Evolutionary conservation across 2,888 invertebrate species (phyloP), one percentile per base, ranked within the genome.

Genomic region (Helobdella robusta): DNA sequence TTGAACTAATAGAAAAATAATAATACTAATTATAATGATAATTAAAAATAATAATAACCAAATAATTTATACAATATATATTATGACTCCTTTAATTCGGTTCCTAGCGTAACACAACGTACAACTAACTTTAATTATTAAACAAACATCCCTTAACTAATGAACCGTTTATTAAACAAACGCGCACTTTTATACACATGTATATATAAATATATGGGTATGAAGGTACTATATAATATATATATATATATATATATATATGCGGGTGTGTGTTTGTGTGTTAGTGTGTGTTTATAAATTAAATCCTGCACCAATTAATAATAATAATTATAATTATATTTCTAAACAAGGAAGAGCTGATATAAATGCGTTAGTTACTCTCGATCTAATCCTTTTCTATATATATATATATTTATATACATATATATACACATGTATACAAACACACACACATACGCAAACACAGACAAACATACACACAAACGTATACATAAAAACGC

Each of bases 381-480:
- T 11, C 44, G 44, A n/a, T 11, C 44, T 40, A 11, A 15, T n/a
- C 44, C 44, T 11, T 40, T n/a, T 15, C 11, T 40, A 62, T 25
- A 60, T 64, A 32, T 18, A 32, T 60, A 64, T 28, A 61, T 64
- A 62, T 62, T 18, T 11, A 64, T 32, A 64, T 34, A 64, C 36
- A 64, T 34, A 64, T 34, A 61, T 61, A 64, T 34, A 64, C 46
- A 64, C 40, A 61, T 61, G 61, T 4, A 61, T 54, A 61, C 28
- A 61, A 20, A 61, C 34, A 61, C n/a, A 61, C 34, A 61, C 28
- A 61, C 34, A 59, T 20, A 59, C 32, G 30, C 25, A 59, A 15
- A 59, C 32, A 34, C 32, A 59, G 20, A 59, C 20, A 36, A 23
- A 40, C 32, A 59, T 36, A 59, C 20, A 59, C 20, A 59, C 32